Conservation (phyloP, 2,113 vertebrate species). For the Spheniscus mendiculus region DNA sequence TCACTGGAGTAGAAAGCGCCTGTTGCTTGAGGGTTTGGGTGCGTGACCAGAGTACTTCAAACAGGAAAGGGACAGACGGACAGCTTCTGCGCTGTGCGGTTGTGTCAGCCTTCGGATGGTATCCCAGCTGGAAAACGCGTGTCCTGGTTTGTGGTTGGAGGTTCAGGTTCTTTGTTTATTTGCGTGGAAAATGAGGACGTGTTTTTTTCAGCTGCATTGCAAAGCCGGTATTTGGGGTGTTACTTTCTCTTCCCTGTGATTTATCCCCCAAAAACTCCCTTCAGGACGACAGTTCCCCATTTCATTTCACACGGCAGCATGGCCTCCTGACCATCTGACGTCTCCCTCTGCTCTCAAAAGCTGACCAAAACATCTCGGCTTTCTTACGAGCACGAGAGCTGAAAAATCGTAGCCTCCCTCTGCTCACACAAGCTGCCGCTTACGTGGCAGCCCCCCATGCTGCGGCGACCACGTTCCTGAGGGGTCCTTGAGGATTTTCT, state of each 20-base stretch:
- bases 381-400: rapidly evolving
- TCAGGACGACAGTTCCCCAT: rapidly evolving
- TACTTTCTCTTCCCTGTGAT: background rate
- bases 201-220: background rate
- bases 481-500: background rate
- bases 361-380: background rate
- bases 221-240: background rate
- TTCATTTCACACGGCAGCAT: rapidly evolving
- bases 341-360: background rate
- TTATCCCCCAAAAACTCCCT: background rate
- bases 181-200: background rate
- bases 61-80: background rate
- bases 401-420: background rate
- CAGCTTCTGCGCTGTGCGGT: background rate
- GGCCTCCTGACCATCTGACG: background rate
- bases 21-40: rapidly evolving
- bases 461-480: rapidly evolving
- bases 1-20: background rate
- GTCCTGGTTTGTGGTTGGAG: background rate
- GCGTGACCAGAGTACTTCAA: background rate
- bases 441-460: background rate
- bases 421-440: background rate
- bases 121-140: background rate
- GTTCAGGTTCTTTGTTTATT: background rate
- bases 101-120: background rate